Conservation (phyloP, 2,797 vertebrate species). For the Paedocypris micromegethes region DNA sequence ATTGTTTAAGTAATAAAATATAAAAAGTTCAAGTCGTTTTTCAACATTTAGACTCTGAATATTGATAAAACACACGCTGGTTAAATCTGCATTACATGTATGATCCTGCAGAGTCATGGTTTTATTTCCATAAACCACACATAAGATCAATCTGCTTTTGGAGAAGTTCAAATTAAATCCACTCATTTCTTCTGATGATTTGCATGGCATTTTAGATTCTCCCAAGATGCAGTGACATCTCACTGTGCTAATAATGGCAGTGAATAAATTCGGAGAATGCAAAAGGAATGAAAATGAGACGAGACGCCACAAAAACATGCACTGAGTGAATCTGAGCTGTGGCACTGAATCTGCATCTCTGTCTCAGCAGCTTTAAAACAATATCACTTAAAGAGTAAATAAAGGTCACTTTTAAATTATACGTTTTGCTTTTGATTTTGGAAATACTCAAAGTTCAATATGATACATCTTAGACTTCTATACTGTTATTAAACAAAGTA, state of each 20-base stretch:
- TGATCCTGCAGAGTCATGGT: background rate
- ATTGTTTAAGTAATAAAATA: background rate
- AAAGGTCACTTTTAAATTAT: background rate
- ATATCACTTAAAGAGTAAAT: background rate
- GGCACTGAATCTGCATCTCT: background rate
- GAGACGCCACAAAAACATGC: background rate
- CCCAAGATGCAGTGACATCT: constrained; percentile 3
- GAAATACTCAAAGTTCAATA: too few relatives aligned
- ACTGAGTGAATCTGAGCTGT: constrained; percentile 13
- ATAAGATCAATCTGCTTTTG: constrained; percentile 1
- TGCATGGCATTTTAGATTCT: constrained; percentile 5
- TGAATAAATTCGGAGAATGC: background rate
- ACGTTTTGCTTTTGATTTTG: background rate
- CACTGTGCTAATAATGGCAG: constrained; percentile 16
- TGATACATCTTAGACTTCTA: too few relatives aligned
- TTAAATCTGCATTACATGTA: background rate
- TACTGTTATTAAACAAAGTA: too few relatives aligned
- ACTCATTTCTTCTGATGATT: constrained; percentile 4
- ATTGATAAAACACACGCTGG: too few relatives aligned
- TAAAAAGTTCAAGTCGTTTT: constrained; percentile 2
- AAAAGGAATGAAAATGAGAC: constrained; percentile 5
- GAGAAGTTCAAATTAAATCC: background rate
- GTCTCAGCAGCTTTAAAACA: background rate
- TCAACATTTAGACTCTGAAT: background rate
- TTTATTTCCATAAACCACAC: too few relatives aligned